Evolutionary conservation across 2,797 vertebrate species (phyloP).

Genomic region (Crossoptilon crossoptilon): DNA sequence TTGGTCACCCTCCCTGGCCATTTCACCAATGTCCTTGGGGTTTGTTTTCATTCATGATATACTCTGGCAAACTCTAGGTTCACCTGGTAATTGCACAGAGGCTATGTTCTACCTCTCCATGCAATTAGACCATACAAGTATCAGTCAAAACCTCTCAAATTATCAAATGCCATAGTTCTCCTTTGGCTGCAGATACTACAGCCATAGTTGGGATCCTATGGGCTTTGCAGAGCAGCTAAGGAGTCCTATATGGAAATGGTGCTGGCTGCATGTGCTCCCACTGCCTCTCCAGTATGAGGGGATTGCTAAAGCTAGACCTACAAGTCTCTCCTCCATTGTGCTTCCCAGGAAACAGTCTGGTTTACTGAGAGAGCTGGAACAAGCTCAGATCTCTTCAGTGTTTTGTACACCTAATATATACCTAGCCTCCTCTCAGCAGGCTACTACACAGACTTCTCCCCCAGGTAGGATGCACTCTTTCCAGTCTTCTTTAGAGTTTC

Average conservation of each 20-base stretch:
- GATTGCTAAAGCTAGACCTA: not conserved
- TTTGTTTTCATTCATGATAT: not conserved
- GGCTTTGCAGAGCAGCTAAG: not conserved
- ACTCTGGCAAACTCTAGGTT: not conserved
- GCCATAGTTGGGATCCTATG: not conserved
- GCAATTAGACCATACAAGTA: not conserved
- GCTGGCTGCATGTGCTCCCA: not conserved
- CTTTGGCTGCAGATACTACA: not conserved
- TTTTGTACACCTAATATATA: not conserved
- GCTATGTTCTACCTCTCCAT: not conserved
- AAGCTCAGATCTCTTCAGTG: not conserved
- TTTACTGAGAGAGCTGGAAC: not conserved
- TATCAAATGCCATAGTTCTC: not conserved
- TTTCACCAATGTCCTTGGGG: not conserved
- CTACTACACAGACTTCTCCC: constrained; percentile 80
- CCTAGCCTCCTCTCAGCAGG: constrained; percentile 7
- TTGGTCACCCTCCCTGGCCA: not conserved
- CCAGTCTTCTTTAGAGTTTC: constrained; percentile 93
- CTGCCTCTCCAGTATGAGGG: not conserved
- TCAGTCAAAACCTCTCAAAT: not conserved
- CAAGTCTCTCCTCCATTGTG: not conserved
- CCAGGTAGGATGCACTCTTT: constrained; percentile 88
- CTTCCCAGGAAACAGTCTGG: constrained; percentile 6
- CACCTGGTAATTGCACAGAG: not conserved
- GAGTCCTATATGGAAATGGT: not conserved